Base-by-base conservation (phyloP, 2,888 invertebrate species). In the Operophtera brumata region DNA sequence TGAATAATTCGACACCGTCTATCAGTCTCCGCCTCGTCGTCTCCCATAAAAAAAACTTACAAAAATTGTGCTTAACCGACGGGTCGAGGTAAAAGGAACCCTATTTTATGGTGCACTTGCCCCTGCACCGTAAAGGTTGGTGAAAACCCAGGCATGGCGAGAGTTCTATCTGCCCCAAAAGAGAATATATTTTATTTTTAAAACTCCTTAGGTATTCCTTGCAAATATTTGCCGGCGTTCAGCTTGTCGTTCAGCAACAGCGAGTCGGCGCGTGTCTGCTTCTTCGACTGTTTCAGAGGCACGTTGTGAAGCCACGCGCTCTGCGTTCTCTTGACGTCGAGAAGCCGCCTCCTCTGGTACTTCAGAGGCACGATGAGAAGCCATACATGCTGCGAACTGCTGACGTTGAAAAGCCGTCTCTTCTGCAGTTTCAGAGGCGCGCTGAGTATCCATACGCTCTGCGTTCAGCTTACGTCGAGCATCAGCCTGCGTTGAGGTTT, bases 21-120 rank as follows among this genome's bases (percentile, higher is more conserved):
- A n/a, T 67, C 53, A 37, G 45, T 61, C 47, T 71, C 57, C 5
- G 6, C 57, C 2, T 66, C 14, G 55, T 70, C 68, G 26, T 70
- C 61, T 8, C 72, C 70, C 59, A 71, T 69, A 26, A 71, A 74
- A 52, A 75, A 72, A 47, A 75, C 40, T 48, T 76, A 73, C 7
- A 28, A 28, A 28, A 28, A 28, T 28, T 28, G 2, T 28, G 9
- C 4, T 28, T 28, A 6, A 2, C 1, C 9, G 7, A 7, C 7
- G 1, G 6, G 13, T 11, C 44, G 25, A 58, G 32, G 28, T 14
- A 45, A 9, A 20, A 48, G 14, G 13, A 40, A 48, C 0, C 48
- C 54, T 25, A 41, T 48, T n/a, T 7, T 41, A 30, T 48, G 45
- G 7, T 48, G 36, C n/a, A 54, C n/a, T 28, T 54, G 64, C 57